Evolutionary conservation across 2,797 vertebrate species (phyloP).

Genomic region (Gallinago solitaria): DNA sequence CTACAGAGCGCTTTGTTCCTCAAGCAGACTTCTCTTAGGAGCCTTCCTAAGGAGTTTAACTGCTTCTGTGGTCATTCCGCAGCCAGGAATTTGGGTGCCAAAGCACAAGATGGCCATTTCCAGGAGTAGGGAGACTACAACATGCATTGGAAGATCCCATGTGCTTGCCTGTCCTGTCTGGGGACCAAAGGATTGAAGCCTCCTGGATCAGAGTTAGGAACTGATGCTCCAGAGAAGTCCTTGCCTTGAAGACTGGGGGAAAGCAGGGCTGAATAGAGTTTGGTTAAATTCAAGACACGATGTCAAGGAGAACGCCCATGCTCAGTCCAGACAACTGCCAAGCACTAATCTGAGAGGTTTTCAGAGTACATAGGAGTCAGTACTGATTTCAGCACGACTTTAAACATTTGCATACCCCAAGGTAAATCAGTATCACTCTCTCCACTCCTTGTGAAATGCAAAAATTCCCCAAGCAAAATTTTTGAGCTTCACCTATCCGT

Average conservation of each 20-base stretch:
- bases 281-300: background rate
- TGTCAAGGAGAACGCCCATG: background rate
- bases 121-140: background rate
- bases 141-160: background rate
- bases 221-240: background rate
- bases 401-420: background rate
- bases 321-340: background rate
- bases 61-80: background rate
- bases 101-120: background rate
- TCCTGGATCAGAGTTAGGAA: background rate
- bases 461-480: background rate
- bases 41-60: background rate
- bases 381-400: background rate
- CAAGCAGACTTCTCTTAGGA: background rate
- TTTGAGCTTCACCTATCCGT: background rate
- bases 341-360: background rate
- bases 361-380: fast-evolving
- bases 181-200: background rate
- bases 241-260: background rate
- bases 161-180: background rate
- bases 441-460: background rate
- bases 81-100: background rate
- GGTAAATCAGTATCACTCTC: background rate
- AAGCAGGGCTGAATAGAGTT: background rate
- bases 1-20: background rate